A percentile compares a stretch with the other conserved stretches of the same genome.
Conservation (phyloP, 1,140 invertebrate species). For the Oryzaephilus surinamensis region DNA sequence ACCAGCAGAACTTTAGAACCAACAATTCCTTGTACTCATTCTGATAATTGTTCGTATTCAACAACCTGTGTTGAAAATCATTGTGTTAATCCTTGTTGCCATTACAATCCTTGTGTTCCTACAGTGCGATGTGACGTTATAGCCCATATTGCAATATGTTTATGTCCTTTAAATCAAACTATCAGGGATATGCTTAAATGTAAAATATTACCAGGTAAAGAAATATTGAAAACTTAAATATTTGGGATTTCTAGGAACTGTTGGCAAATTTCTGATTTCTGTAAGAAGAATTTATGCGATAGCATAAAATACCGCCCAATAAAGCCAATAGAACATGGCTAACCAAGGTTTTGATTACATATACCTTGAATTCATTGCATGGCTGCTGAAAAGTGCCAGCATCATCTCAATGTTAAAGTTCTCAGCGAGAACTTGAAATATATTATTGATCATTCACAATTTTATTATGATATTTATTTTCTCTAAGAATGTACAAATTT, state of each 20-base stretch:
- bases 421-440: conserved; percentile 21
- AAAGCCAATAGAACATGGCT: conserved; percentile 11
- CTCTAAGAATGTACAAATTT: conserved; percentile 15
- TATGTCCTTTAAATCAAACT: conserved; percentile 35
- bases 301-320: conserved; percentile 7
- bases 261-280: conserved; percentile 3
- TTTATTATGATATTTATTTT: conserved; percentile 8
- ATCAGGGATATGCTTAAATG: conserved; percentile 36
- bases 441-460: no score
- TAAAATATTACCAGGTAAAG: conserved; percentile 48
- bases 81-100: conserved; percentile 47
- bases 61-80: conserved; percentile 42
- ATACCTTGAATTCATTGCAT: conserved; percentile 22
- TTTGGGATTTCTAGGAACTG: conserved; percentile 9
- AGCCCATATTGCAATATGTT: conserved; percentile 42
- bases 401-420: conserved; percentile 16
- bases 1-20: conserved; percentile 2
- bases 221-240: conserved; percentile 9
- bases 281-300: conserved; percentile 4
- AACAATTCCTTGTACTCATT: conserved; percentile 18
- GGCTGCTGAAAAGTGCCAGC: conserved; percentile 8
- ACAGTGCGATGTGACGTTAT: conserved; percentile 37
- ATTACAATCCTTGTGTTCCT: conserved; percentile 33
- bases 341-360: conserved; percentile 23
- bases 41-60: conserved; percentile 40